A percentile compares a stretch with the other conserved stretches of the same genome.
These are phyloP conservation scores for Phortica okadai DNA, from an alignment of 2,888 invertebrate genomes.

Conservation along the genomic window DNA sequence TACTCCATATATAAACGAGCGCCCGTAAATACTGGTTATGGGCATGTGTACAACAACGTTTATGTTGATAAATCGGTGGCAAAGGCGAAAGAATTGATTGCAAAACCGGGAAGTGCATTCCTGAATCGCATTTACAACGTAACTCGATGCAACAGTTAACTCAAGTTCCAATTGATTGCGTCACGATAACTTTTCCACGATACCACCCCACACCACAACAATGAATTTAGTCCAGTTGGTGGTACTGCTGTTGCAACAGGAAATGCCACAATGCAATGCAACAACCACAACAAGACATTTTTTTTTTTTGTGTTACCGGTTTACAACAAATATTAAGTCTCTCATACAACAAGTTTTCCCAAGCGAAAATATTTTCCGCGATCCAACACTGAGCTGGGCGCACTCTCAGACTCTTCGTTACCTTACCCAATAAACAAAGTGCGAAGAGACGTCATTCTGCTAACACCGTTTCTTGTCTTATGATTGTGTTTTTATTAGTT, in stretches of 20 bases:
- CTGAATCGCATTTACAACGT: not conserved
- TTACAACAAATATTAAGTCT: slow-evolving; percentile 62
- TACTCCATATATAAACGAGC: slow-evolving; percentile 40
- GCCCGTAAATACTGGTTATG: not conserved
- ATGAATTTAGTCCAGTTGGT: slow-evolving; percentile 20
- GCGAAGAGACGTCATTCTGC: slow-evolving; percentile 46
- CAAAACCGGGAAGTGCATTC: slow-evolving; percentile 8
- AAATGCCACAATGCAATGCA: slow-evolving; percentile 57
- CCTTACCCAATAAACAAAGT: not conserved
- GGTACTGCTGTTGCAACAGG: not conserved
- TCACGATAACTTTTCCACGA: slow-evolving; percentile 34
- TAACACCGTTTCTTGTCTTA: slow-evolving; percentile 57
- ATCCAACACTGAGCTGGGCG: slow-evolving; percentile 44
- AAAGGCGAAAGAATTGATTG: slow-evolving; percentile 33
- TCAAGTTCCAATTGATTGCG: not conserved
- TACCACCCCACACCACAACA: slow-evolving; percentile 33
- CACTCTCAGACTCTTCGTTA: not conserved
- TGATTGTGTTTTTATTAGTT: slow-evolving; percentile 36
- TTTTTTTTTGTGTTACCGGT: slow-evolving; percentile 61
- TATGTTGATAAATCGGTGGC: slow-evolving; percentile 37
- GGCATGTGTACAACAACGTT: slow-evolving; percentile 34
- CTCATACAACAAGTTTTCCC: slow-evolving; percentile 46
- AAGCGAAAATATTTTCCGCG: slow-evolving; percentile 60
- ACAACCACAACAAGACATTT: slow-evolving; percentile 36
- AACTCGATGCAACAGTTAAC: not conserved